phyloP scores from a whole-genome alignment of 2,113 vertebrate genomes.

The Hylia prasina region DNA sequence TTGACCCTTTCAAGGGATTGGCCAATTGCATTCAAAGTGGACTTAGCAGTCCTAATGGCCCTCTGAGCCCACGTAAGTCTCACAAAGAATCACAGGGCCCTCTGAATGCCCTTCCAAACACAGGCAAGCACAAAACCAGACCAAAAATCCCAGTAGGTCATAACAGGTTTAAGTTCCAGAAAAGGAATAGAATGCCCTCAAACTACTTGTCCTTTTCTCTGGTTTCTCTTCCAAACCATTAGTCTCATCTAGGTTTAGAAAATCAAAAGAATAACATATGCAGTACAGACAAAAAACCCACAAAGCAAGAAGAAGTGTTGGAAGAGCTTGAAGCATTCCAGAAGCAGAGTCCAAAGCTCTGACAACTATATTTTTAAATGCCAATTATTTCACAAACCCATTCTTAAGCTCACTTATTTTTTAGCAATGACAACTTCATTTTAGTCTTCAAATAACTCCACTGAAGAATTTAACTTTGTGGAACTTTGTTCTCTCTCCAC shows the following conservation, averaged over 20 bases:
- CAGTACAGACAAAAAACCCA: background rate
- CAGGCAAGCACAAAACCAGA: background rate
- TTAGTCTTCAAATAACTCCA: background rate
- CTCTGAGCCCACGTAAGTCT: background rate
- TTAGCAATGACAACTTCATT: background rate
- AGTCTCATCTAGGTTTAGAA: background rate
- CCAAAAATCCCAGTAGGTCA: background rate
- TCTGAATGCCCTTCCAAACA: background rate
- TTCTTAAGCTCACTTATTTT: background rate
- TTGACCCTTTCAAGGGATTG: background rate
- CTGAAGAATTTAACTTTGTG: background rate
- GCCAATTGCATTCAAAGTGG: background rate
- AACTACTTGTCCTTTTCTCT: background rate
- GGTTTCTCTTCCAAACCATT: background rate
- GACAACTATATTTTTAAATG: background rate
- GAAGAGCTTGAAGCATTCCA: background rate
- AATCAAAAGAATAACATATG: background rate
- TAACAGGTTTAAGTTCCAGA: background rate
- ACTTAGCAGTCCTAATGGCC: background rate
- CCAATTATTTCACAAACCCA: background rate
- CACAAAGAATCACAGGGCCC: rapidly evolving
- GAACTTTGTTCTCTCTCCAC: background rate
- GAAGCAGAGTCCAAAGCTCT: background rate
- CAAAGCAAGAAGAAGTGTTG: background rate
- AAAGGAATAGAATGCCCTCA: background rate